A percentile compares a stretch with the other conserved stretches of the same genome.
Conservation (phyloP, 2,113 vertebrate genomes). For the Odobenus rosmarus region DNA sequence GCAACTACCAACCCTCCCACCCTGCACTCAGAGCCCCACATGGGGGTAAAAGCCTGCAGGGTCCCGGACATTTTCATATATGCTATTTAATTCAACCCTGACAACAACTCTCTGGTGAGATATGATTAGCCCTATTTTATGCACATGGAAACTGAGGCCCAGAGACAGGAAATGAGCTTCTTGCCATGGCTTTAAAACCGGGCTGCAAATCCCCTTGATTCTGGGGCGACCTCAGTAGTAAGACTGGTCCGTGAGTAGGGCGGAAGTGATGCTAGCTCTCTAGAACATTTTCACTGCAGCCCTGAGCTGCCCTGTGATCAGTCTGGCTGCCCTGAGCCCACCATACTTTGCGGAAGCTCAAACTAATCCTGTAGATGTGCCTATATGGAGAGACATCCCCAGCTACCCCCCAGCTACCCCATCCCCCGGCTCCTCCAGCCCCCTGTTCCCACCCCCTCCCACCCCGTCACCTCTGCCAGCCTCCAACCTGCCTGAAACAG, state of each 20-base stretch:
- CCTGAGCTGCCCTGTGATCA: neutral
- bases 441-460: neutral
- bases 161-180: neutral
- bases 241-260: neutral
- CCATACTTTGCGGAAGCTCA: neutral
- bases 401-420: neutral
- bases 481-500: neutral
- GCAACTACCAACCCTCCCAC: neutral
- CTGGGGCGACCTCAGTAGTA: neutral
- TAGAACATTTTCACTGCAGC: neutral
- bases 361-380: fast-evolving
- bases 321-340: neutral
- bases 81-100: neutral
- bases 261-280: neutral
- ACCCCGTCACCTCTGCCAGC: too few species aligned
- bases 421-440: neutral
- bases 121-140: neutral
- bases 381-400: neutral
- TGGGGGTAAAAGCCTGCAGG: neutral
- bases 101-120: neutral
- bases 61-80: neutral
- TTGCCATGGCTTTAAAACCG: neutral
- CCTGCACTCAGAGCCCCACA: neutral
- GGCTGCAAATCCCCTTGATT: neutral
- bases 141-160: neutral